Evolutionary conservation across 2,888 invertebrate species (phyloP), one percentile per base, ranked within the genome.

Genomic region (Nasonia oneida): DNA sequence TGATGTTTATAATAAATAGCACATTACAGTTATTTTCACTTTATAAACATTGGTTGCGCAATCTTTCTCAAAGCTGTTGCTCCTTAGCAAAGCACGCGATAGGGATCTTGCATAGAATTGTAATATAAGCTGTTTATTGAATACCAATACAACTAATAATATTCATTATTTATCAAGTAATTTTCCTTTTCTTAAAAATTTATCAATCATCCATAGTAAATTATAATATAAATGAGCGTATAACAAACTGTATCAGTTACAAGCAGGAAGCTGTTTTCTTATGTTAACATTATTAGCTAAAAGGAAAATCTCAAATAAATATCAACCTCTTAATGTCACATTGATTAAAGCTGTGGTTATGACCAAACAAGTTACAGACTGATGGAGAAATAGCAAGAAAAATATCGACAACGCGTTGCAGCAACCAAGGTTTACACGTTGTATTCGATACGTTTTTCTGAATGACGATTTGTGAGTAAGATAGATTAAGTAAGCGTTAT

Each of bases 1-100:
- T 86, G 85, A 87, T 87, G 86, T 89, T 87, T 85, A 82, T 90
- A 92, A 92, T 92, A 92, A 92, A 92, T 92, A 92, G 91, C 88
- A 90, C 87, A 88, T 89, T 91, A 91, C 90, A 91, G 90, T 90
- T 90, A 90, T 89, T 89, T 90, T 88, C 87, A 88, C 87, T 89
- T 88, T 88, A 89, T 90, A 89, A 89, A 89, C 88, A 88, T 90
- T 89, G 89, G 89, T 90, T 90, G 89, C 88, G 89, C 85, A 87
- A 47, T 83, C 70, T 82, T 57, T 76, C 37, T 71, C 18, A 78
- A 78, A 80, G 70, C 47, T 47, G 79, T 53, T 37, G 37, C 67
- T 18, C 47, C 33, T 74, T n/a, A 78, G 29, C 64, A n/a, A 0
- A 84, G 42, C 42, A 18, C 71, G 64, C 33, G 37, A n/a, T 39